phyloP scores from a whole-genome alignment of 2,888 invertebrate genomes.

The Parapristionchus giblindavisi region DNA sequence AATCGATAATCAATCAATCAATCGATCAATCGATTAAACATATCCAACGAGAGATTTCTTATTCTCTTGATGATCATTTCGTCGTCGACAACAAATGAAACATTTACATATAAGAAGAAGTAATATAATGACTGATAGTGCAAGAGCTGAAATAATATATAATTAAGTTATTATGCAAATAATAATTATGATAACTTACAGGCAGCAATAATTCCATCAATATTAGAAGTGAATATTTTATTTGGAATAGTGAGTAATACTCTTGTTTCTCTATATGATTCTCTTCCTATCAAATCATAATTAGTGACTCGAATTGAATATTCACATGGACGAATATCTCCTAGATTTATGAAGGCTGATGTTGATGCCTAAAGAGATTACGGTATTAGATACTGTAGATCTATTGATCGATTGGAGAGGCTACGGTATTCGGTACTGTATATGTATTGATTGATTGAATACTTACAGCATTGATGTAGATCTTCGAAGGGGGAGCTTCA shows the following conservation, averaged over 20 bases:
- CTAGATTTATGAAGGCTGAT: constrained; percentile 48
- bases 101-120: constrained; percentile 26
- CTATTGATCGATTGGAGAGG: not conserved
- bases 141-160: constrained; percentile 13
- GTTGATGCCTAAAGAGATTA: constrained; percentile 48
- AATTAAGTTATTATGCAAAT: too few relatives aligned
- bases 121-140: not conserved
- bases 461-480: constrained; percentile 38
- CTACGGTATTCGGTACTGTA: not conserved
- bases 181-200: too few relatives aligned
- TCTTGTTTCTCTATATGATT: constrained; percentile 31
- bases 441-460: not conserved
- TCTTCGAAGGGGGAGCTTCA: constrained; percentile 5
- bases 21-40: constrained; percentile 16
- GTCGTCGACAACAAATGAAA: constrained; percentile 1
- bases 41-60: constrained; percentile 37
- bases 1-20: too few relatives aligned
- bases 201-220: constrained; percentile 20
- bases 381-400: not conserved
- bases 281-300: constrained; percentile 58
- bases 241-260: constrained; percentile 10
- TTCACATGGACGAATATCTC: constrained; percentile 54
- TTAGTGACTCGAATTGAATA: constrained; percentile 60
- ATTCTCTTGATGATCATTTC: constrained; percentile 5
- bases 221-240: constrained; percentile 2